Evolutionary conservation across 2,888 invertebrate species (phyloP).

Genomic region (Capitulum mitella): DNA sequence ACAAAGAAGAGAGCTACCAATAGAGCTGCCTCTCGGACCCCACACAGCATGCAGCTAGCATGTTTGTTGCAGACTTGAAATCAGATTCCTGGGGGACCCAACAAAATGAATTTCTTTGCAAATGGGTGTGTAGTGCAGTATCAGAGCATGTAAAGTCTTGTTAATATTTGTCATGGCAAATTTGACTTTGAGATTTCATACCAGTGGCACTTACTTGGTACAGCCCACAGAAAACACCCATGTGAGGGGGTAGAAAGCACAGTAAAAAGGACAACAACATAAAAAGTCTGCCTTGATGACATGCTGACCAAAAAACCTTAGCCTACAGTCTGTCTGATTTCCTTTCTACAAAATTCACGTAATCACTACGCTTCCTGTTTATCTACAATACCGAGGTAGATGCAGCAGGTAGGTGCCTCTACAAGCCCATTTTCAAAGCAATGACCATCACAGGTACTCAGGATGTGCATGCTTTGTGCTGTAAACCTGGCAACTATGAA

Average conservation of each 20-base stretch:
- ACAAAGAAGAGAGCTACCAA: neutral
- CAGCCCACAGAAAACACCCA: slow-evolving; percentile 28
- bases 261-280: slow-evolving; percentile 26
- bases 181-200: slow-evolving; percentile 30
- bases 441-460: neutral
- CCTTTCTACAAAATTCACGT: slow-evolving; percentile 26
- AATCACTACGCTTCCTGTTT: slow-evolving; percentile 29
- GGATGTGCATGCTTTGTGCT: neutral
- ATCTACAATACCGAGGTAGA: slow-evolving; percentile 27
- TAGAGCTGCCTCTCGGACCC: neutral
- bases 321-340: slow-evolving; percentile 27
- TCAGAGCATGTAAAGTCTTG: slow-evolving; percentile 26
- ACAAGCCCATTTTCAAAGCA: neutral
- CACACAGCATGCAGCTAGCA: slow-evolving; percentile 26
- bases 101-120: neutral
- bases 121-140: slow-evolving; percentile 22
- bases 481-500: neutral
- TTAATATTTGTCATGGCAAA: slow-evolving; percentile 27
- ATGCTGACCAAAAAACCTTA: slow-evolving; percentile 25
- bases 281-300: slow-evolving; percentile 27
- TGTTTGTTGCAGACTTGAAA: slow-evolving; percentile 18
- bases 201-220: slow-evolving; percentile 28
- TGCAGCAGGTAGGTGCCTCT: slow-evolving; percentile 10
- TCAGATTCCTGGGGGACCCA: slow-evolving; percentile 3
- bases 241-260: slow-evolving; percentile 32